phyloP scores from a whole-genome alignment of 2,797 vertebrate genomes.

The Coccyzus lansbergi region DNA sequence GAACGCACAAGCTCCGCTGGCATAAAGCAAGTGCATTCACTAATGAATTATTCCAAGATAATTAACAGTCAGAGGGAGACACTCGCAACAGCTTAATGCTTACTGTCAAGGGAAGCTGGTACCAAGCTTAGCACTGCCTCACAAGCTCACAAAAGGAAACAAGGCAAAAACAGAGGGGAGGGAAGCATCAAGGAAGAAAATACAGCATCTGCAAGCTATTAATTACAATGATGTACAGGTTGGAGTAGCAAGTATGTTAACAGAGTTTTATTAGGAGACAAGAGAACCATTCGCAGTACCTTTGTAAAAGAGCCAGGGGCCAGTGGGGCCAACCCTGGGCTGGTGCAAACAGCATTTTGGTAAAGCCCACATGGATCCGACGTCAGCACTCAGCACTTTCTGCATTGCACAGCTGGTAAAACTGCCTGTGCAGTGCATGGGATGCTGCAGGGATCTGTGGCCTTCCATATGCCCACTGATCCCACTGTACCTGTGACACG shows the following conservation, averaged over 20 bases:
- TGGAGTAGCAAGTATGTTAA: slow-evolving; percentile 7
- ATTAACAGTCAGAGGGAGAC: slow-evolving; percentile 41
- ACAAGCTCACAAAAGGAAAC: slow-evolving; percentile 18
- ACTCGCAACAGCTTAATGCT: slow-evolving; percentile 32
- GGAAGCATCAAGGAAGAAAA: slow-evolving; percentile 2
- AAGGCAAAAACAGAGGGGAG: slow-evolving; percentile 9
- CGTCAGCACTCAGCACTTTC: fast-evolving
- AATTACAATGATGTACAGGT: slow-evolving; percentile 12
- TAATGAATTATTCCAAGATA: slow-evolving; percentile 45
- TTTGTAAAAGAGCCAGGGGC: neutral
- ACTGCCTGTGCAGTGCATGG: fast-evolving
- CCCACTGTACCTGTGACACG: neutral
- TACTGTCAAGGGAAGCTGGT: slow-evolving; percentile 28
- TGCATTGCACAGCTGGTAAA: neutral
- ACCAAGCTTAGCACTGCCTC: slow-evolving; percentile 25
- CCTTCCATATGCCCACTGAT: neutral
- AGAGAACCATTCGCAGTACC: neutral
- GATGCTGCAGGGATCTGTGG: neutral
- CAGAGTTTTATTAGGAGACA: neutral
- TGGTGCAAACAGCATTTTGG: neutral
- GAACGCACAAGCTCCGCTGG: neutral
- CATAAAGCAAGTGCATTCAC: neutral
- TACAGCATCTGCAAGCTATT: slow-evolving; percentile 1
- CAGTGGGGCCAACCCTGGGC: neutral
- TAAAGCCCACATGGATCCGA: neutral